Evolutionary conservation across 2,797 vertebrate species (phyloP).

Genomic region (Danio kyathit): DNA sequence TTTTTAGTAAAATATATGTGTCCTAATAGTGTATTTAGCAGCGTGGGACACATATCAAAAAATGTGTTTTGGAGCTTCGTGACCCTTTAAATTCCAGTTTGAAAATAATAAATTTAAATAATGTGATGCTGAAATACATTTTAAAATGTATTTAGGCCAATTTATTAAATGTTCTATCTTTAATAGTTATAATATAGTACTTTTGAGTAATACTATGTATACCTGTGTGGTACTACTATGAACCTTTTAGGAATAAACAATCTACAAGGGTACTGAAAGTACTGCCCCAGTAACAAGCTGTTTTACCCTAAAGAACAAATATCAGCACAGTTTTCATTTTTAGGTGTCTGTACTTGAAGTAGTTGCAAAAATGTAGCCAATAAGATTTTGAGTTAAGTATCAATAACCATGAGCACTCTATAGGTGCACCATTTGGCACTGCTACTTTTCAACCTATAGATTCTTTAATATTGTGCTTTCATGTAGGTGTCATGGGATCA

Average conservation of each 20-base stretch:
- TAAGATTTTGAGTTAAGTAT: not conserved
- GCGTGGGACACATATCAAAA: too few relatives aligned
- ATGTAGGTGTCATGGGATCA: conserved; percentile 23
- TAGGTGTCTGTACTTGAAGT: too few relatives aligned
- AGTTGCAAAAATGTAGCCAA: not conserved
- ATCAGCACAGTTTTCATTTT: not conserved
- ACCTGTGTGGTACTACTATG: not conserved
- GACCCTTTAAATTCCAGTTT: too few relatives aligned
- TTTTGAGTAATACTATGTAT: not conserved
- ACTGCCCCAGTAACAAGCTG: not conserved
- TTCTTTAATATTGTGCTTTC: not conserved
- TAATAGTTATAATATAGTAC: not conserved
- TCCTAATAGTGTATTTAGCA: too few relatives aligned
- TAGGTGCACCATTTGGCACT: not conserved
- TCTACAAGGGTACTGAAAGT: not conserved
- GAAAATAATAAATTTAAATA: too few relatives aligned
- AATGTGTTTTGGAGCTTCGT: too few relatives aligned
- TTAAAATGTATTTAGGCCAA: too few relatives aligned
- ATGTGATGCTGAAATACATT: too few relatives aligned
- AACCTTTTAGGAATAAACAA: not conserved
- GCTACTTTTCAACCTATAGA: not conserved
- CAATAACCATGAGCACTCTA: not conserved
- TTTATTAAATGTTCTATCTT: not conserved
- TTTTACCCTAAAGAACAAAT: not conserved
- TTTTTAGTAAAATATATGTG: too few relatives aligned